Evolutionary conservation across 2,113 vertebrate genomes (phyloP), one percentile per base, ranked within the genome.

Genomic region (Nannobrachium achirus): DNA sequence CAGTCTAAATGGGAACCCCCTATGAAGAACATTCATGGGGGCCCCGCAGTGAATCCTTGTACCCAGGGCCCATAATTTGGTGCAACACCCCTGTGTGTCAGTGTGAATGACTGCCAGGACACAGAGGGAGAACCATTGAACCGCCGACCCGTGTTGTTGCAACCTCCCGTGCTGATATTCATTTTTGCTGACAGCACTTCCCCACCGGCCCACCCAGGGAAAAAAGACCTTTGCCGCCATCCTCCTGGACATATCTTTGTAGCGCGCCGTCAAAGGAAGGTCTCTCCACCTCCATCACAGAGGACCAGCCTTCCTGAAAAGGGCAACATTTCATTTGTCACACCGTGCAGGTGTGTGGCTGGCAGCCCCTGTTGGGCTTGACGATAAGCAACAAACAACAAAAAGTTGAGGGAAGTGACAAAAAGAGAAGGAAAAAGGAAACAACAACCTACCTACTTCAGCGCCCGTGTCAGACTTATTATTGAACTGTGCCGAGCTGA

Each of bases 171-270:
- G 75, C 81, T 83, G 85, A 87, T 80, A 79, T 80, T 84, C 75
- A 89, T 83, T 88, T 88, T 78, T 81, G 78, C 70, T 91, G 86
- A 90, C 88, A 90, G 84, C 25, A 2, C 25, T 52, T 80, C 15
- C 18, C 15, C 65, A 75, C 84, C 76, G n/a, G n/a, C 83, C 81
- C 25, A 33, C 25, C 25, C 25, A 3, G 25, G 25, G 0, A 33
- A 33, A 71, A 89, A 33, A 33, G 25, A 33, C 77, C 79, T 68
- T 80, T 81, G 77, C 85, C 78, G 70, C 64, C 78, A 77, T 86
- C 89, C 88, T 87, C 70, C 71, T 71, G 75, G 78, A 81, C 77
- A 80, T 78, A 81, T 88, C 82, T 81, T 75, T 74, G 71, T 70
- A 44, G 66, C 79, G 72, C 66, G n/a, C n/a, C n/a, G 82, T 88